Conservation (phyloP, 1,140 invertebrate genomes). For the Caligus rogercresseyi region DNA sequence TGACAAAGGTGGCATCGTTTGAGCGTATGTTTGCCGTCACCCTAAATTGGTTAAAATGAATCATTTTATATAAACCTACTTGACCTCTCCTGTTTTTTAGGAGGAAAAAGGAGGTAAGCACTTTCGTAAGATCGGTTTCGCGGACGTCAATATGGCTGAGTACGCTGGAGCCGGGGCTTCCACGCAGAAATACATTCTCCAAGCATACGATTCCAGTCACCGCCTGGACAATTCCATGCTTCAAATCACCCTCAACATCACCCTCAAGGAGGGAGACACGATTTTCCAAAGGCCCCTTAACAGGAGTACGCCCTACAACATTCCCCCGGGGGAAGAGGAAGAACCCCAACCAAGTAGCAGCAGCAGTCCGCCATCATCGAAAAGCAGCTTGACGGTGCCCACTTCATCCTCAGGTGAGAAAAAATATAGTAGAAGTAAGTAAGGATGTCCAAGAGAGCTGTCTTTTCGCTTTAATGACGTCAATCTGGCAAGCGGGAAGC, state of each 20-base stretch:
- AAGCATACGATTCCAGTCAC: constrained; percentile 72
- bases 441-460: no score
- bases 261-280: constrained; percentile 35
- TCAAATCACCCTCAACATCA: constrained; percentile 71
- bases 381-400: not conserved
- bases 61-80: no score
- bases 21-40: no score
- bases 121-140: constrained; percentile 89
- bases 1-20: no score
- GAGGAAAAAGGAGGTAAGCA: constrained; percentile 68
- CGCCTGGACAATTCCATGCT: constrained; percentile 91
- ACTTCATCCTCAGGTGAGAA: not conserved
- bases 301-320: not conserved
- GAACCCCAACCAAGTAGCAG: not conserved
- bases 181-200: constrained; percentile 62
- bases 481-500: no score
- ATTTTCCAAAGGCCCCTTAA: constrained; percentile 10
- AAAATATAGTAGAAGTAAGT: no score
- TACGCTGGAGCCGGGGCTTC: constrained; percentile 80
- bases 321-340: not conserved
- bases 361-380: not conserved
- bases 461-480: no score
- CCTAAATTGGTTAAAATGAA: no score
- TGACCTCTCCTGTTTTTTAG: constrained; percentile 28
- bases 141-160: constrained; percentile 86